A percentile compares a stretch with the other conserved stretches of the same genome.
Conservation (phyloP, 2,113 vertebrate species). For the Mixornis gularis region DNA sequence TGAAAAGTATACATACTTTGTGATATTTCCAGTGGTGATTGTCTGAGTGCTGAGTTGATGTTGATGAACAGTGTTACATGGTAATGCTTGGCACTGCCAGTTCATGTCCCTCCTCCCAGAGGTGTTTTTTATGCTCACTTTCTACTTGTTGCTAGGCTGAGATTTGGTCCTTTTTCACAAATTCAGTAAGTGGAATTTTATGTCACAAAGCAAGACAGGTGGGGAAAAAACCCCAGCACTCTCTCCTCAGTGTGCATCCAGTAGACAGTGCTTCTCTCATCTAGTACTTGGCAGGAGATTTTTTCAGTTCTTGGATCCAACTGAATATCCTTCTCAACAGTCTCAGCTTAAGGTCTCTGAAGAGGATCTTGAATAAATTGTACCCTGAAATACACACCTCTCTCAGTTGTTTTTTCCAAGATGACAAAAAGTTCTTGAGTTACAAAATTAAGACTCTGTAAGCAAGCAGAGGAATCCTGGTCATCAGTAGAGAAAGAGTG, state of each 20-base stretch:
- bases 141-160: not conserved
- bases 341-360: not conserved
- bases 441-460: not conserved
- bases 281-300: not conserved
- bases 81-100: not conserved
- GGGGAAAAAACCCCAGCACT: rapidly evolving
- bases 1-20: not conserved
- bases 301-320: not conserved
- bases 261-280: not conserved
- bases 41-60: not conserved
- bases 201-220: not conserved
- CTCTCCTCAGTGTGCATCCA: not conserved
- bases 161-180: not conserved
- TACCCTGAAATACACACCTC: not conserved
- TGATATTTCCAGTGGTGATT: not conserved
- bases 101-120: not conserved
- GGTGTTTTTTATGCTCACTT: not conserved
- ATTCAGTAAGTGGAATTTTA: not conserved
- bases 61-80: not conserved
- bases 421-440: not conserved
- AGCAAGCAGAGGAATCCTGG: not conserved
- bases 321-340: not conserved
- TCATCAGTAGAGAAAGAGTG: not conserved
- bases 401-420: not conserved
- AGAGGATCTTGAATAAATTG: not conserved